Evolutionary conservation across 2,888 invertebrate species (phyloP).

Genomic region (Coenonympha arcania): DNA sequence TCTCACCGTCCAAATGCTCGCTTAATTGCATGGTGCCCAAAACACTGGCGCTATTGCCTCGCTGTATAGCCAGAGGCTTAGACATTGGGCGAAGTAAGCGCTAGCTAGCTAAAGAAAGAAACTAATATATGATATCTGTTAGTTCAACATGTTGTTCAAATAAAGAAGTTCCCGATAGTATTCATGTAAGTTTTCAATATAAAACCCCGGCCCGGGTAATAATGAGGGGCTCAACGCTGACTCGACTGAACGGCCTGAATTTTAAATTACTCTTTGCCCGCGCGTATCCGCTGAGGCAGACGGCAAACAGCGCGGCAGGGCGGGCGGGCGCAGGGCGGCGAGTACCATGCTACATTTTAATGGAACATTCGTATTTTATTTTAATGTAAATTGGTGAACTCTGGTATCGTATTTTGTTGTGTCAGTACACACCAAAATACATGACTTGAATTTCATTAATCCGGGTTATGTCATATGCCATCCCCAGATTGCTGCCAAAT

Average conservation of each 20-base stretch:
- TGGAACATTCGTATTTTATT: conserved; percentile 15
- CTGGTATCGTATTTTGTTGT: not conserved
- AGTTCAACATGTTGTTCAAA: not conserved
- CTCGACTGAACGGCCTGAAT: conserved; percentile 58
- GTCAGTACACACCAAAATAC: not conserved
- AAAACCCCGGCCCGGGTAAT: conserved; percentile 41
- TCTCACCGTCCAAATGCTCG: too few relatives aligned
- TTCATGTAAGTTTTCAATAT: conserved; percentile 15
- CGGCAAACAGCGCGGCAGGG: conserved; percentile 42
- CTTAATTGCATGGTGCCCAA: too few relatives aligned
- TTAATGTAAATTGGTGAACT: not conserved
- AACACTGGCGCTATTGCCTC: too few relatives aligned
- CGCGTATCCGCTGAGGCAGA: conserved; percentile 56
- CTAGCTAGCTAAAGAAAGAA: too few relatives aligned
- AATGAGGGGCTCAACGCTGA: conserved; percentile 47
- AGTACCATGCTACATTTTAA: conserved; percentile 19
- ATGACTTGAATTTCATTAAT: too few relatives aligned
- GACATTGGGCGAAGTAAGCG: too few relatives aligned
- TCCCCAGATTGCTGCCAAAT: not conserved
- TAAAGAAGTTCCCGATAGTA: conserved; percentile 10
- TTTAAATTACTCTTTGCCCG: conserved; percentile 67
- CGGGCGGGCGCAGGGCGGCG: conserved; percentile 23
- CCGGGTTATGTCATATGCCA: not conserved
- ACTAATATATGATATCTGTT: not conserved
- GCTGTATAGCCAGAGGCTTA: too few relatives aligned